These are phyloP conservation scores for Leptocoma aspasia DNA, from an alignment of 2,113 vertebrate genomes.

Conservation along the genomic window DNA sequence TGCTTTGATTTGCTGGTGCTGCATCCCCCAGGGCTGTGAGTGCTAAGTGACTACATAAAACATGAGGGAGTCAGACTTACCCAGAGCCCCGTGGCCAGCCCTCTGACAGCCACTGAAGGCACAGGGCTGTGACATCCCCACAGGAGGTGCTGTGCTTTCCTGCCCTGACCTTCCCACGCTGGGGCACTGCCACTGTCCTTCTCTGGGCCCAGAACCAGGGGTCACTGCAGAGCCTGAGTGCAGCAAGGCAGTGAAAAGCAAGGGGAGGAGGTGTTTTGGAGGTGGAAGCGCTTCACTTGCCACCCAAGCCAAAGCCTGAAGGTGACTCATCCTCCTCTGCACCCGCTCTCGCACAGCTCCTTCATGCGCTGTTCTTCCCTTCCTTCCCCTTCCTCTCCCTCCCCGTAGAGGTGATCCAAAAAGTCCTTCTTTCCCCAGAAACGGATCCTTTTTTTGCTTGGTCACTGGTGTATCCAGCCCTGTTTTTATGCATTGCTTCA, in stretches of 20 bases:
- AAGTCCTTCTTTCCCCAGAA: background rate
- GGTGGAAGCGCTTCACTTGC: background rate
- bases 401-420: background rate
- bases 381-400: background rate
- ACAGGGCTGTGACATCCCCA: background rate
- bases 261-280: background rate
- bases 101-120: accelerated
- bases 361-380: background rate
- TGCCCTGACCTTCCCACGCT: background rate
- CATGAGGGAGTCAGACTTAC: background rate
- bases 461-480: background rate
- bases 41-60: background rate
- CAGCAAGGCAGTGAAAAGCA: background rate
- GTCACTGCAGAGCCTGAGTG: background rate
- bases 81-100: background rate
- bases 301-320: conserved; percentile 14
- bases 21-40: background rate
- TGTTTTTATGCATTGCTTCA: background rate
- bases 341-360: background rate
- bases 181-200: background rate
- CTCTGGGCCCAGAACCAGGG: background rate
- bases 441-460: background rate
- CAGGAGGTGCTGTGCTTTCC: background rate
- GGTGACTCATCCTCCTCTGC: conserved; percentile 51
- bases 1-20: background rate